Conservation (phyloP, 2,888 invertebrate species). For the Gandaritis pyraliata region DNA sequence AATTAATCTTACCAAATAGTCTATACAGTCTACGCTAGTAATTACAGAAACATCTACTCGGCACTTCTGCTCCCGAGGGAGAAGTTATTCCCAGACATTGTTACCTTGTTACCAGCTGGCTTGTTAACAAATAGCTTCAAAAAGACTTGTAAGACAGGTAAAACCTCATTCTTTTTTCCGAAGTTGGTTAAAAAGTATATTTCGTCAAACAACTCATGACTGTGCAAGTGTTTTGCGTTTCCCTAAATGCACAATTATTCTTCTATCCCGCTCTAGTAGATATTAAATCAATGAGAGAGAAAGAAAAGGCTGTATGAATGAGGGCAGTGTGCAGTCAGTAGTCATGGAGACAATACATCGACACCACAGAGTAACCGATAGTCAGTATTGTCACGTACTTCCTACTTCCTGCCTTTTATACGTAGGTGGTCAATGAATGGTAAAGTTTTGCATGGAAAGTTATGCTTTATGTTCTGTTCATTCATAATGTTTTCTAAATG, state of each 20-base stretch:
- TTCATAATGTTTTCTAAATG: slow-evolving; percentile 25
- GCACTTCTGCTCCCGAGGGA: slow-evolving; percentile 15
- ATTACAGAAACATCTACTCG: slow-evolving; percentile 28
- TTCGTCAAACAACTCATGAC: not conserved
- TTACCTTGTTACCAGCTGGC: slow-evolving; percentile 15
- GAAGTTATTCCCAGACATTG: slow-evolving; percentile 8
- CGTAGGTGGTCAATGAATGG: slow-evolving; percentile 55
- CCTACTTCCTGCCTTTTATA: slow-evolving; percentile 71
- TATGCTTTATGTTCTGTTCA: slow-evolving; percentile 16
- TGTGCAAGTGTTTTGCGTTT: not conserved
- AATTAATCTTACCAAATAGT: slow-evolving; percentile 32
- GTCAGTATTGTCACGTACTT: slow-evolving; percentile 64
- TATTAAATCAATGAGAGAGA: slow-evolving; percentile 15
- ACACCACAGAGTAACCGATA: slow-evolving; percentile 25
- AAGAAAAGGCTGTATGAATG: slow-evolving; percentile 22
- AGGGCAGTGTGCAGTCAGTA: slow-evolving; percentile 47
- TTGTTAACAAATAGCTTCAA: slow-evolving; percentile 5
- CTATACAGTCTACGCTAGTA: slow-evolving; percentile 27
- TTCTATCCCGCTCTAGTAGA: slow-evolving; percentile 23
- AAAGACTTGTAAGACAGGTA: too few species aligned
- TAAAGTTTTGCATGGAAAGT: slow-evolving; percentile 54
- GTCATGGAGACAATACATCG: slow-evolving; percentile 59
- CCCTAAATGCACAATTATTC: slow-evolving; percentile 33
- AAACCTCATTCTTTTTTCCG: too few species aligned
- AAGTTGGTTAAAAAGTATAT: too few species aligned